Conservation (phyloP, 2,888 invertebrate species). For the Ferdinandea cuprea region DNA sequence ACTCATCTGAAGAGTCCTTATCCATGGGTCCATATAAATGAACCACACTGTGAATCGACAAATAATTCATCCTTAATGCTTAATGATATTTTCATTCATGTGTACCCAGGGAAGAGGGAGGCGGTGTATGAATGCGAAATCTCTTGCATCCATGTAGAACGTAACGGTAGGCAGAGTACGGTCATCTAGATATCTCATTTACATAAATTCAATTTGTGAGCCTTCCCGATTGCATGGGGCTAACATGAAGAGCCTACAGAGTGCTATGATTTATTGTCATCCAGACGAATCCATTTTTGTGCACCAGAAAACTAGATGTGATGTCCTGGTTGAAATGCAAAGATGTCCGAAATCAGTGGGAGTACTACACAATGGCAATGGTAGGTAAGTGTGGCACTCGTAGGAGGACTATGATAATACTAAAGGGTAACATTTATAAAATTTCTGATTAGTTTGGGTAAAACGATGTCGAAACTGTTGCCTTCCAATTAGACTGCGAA, state of each 20-base stretch:
- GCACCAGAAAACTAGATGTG: slow-evolving; percentile 34
- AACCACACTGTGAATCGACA: slow-evolving; percentile 23
- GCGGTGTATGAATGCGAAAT: background rate
- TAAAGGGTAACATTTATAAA: slow-evolving; percentile 15
- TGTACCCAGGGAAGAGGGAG: slow-evolving; percentile 11
- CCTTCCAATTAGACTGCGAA: slow-evolving; percentile 43
- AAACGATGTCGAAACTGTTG: slow-evolving; percentile 26
- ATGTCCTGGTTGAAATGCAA: slow-evolving; percentile 6
- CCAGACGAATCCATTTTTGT: slow-evolving; percentile 28
- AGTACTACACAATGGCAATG: background rate
- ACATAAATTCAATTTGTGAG: slow-evolving; percentile 76
- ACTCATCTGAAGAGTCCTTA: slow-evolving; percentile 7
- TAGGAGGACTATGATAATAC: background rate
- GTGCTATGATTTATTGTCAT: slow-evolving; percentile 54
- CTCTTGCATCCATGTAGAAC: slow-evolving; percentile 28
- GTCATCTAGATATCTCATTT: slow-evolving; percentile 71
- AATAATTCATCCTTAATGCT: slow-evolving; percentile 79
- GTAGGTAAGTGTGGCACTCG: background rate
- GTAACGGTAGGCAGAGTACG: slow-evolving; percentile 8
- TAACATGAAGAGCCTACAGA: slow-evolving; percentile 18
- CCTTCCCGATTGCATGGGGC: slow-evolving; percentile 39
- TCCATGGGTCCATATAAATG: slow-evolving; percentile 19
- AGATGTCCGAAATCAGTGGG: background rate
- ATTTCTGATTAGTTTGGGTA: slow-evolving; percentile 34
- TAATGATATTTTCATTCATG: slow-evolving; percentile 77